Evolutionary conservation across 2,113 vertebrate genomes (phyloP).

Genomic region (Corvus cornix): DNA sequence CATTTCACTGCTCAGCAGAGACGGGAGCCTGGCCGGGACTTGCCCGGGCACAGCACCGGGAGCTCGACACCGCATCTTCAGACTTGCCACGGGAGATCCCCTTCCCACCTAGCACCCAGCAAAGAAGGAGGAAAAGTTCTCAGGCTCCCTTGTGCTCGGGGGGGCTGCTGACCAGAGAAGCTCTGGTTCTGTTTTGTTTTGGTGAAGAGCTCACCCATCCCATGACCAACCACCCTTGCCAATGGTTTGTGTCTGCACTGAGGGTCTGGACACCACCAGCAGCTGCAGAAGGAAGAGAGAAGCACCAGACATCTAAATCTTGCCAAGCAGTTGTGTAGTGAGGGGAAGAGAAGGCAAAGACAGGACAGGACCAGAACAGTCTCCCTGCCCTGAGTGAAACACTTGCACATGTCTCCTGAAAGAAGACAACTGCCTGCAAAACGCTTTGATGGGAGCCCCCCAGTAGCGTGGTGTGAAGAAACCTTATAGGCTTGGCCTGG

Average conservation of each 20-base stretch:
- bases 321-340: not conserved
- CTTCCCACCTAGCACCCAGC: not conserved
- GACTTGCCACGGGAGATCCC: not conserved
- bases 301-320: not conserved
- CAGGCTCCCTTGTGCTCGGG: not conserved
- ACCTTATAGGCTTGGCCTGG: not conserved
- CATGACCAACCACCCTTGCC: not conserved
- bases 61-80: not conserved
- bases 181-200: not conserved
- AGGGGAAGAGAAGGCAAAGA: not conserved
- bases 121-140: not conserved
- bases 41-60: not conserved
- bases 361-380: not conserved
- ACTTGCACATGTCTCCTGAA: not conserved
- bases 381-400: not conserved
- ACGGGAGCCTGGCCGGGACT: accelerated
- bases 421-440: not conserved
- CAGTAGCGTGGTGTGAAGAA: accelerated
- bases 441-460: not conserved
- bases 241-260: not conserved
- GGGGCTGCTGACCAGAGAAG: not conserved
- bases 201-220: not conserved
- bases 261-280: not conserved
- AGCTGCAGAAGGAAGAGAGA: not conserved
- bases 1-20: not conserved